These are phyloP conservation scores for Varecia variegata DNA, from an alignment of 2,797 vertebrate genomes.

Conservation along the genomic window DNA sequence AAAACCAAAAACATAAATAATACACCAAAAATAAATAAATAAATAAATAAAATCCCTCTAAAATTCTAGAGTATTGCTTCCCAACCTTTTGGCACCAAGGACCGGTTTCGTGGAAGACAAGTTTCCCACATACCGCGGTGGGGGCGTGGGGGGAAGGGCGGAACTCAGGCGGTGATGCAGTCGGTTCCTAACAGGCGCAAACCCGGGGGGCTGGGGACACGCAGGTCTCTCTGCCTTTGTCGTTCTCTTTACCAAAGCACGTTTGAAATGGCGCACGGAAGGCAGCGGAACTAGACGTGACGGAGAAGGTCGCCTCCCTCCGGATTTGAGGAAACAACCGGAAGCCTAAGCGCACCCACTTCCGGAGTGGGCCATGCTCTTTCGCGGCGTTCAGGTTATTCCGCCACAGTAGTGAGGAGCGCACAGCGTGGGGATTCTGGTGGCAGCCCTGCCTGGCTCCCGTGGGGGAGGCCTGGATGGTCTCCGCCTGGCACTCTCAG, in stretches of 20 bases:
- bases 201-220: too few relatives aligned
- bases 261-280: rapidly evolving
- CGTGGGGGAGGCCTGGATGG: background rate
- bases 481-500: background rate
- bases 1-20: background rate
- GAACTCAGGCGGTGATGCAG: too few relatives aligned
- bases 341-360: background rate
- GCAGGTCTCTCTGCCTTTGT: background rate
- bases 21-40: background rate
- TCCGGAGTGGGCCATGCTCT: rapidly evolving
- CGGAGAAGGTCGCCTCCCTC: rapidly evolving
- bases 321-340: background rate
- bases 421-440: background rate
- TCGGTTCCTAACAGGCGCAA: too few relatives aligned
- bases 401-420: too few relatives aligned
- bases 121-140: too few relatives aligned
- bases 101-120: too few relatives aligned
- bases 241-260: background rate
- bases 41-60: background rate
- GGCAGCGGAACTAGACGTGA: rapidly evolving
- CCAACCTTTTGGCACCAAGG: too few relatives aligned
- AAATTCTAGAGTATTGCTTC: background rate
- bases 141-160: too few relatives aligned
- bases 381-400: background rate
- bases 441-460: background rate